Evolutionary conservation across 1,140 invertebrate genomes (phyloP).

Genomic region (Diachasma alloeum): DNA sequence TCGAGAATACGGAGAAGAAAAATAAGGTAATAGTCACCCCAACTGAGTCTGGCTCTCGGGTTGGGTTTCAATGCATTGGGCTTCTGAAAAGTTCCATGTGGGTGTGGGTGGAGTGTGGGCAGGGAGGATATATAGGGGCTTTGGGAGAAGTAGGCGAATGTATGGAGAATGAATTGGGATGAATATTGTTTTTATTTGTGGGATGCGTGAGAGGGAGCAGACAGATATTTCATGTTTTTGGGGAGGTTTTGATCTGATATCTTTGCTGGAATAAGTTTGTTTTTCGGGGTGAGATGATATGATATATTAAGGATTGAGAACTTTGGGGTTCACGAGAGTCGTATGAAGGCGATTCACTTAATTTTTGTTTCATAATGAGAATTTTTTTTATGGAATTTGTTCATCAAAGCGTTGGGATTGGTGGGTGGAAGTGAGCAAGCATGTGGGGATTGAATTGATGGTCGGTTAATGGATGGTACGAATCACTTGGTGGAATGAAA

Average conservation of each 20-base stretch:
- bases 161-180: background rate
- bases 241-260: background rate
- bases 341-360: too few species aligned
- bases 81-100: background rate
- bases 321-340: too few species aligned
- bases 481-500: too few species aligned
- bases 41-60: background rate
- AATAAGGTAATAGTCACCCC: background rate
- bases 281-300: background rate
- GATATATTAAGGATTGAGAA: background rate
- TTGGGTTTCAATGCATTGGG: background rate
- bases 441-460: too few species aligned
- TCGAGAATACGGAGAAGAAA: background rate
- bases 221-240: background rate
- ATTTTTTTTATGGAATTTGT: too few species aligned
- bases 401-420: too few species aligned
- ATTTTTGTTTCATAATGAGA: too few species aligned
- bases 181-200: background rate
- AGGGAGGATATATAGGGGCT: background rate
- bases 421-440: too few species aligned
- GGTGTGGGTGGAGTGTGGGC: background rate
- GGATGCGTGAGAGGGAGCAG: background rate
- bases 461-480: too few species aligned
- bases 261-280: background rate
- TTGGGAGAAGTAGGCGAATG: background rate